These are phyloP conservation scores for Piaya cayana DNA, from an alignment of 2,113 vertebrate species.

Conservation along the genomic window DNA sequence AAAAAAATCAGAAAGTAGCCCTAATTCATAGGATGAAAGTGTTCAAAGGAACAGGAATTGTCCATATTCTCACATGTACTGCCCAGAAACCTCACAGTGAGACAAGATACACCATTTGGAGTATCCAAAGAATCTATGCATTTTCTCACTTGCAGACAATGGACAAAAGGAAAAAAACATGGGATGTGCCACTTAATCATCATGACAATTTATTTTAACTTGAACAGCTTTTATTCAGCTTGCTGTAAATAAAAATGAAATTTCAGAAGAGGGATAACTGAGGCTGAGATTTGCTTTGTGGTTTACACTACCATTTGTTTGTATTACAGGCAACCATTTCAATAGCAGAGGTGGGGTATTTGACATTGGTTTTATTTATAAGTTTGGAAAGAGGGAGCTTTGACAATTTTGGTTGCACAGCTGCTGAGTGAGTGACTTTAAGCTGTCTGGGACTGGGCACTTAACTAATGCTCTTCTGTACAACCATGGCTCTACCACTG, in stretches of 20 bases:
- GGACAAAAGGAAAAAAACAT: background rate
- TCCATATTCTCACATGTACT: background rate
- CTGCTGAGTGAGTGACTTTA: background rate
- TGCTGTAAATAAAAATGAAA: background rate
- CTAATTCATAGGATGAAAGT: background rate
- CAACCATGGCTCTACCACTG: rapidly evolving
- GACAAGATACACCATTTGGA: background rate
- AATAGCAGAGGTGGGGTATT: background rate
- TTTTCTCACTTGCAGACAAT: background rate
- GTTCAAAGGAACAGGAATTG: background rate
- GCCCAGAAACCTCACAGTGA: background rate
- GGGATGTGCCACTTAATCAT: background rate
- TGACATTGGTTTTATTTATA: background rate
- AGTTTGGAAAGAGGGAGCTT: background rate
- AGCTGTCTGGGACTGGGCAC: background rate
- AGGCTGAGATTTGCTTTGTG: background rate
- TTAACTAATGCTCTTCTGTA: background rate
- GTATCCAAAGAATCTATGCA: background rate
- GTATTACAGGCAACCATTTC: background rate
- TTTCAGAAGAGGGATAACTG: background rate
- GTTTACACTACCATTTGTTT: background rate
- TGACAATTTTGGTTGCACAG: background rate
- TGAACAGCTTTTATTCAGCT: background rate
- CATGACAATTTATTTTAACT: background rate
- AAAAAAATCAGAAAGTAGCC: background rate